phyloP scores from a whole-genome alignment of 92 coral and sea anemone species.

The Zoanthus gigantus region DNA sequence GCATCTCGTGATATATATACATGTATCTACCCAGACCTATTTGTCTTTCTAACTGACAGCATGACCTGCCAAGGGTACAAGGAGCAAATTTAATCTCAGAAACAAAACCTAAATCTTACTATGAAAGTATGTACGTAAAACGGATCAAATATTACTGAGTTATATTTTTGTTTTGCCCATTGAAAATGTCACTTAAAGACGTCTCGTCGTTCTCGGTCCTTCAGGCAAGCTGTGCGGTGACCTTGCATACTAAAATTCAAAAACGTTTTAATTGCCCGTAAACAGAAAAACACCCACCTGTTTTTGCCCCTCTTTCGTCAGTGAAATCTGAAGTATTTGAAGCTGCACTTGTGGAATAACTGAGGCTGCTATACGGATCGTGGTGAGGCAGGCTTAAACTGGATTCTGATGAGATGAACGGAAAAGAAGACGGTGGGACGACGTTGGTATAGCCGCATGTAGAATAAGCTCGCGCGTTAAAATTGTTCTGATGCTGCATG shows the following conservation, averaged over 20 bases:
- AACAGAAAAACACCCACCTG: slow-evolving; percentile 45
- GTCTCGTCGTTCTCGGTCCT: not conserved
- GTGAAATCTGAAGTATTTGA: slow-evolving; percentile 18
- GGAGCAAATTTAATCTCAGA: slow-evolving; percentile 40
- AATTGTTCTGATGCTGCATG: slow-evolving; percentile 18
- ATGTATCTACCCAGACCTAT: slow-evolving; percentile 38
- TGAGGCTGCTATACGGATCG: not conserved
- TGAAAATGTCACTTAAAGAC: not conserved
- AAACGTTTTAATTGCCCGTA: not conserved
- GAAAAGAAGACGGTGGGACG: slow-evolving; percentile 9
- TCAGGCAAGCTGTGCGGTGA: not conserved
- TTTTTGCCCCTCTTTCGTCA: slow-evolving; percentile 29
- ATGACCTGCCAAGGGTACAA: slow-evolving; percentile 29
- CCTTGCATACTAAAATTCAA: not conserved
- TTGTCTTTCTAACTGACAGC: slow-evolving; percentile 61
- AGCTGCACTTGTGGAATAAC: slow-evolving; percentile 16
- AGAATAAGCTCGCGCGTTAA: not conserved
- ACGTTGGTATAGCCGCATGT: not conserved
- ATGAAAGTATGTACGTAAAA: not conserved
- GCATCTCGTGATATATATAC: slow-evolving; percentile 13
- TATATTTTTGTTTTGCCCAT: not conserved
- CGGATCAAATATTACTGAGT: slow-evolving; percentile 11
- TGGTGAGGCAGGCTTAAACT: not conserved
- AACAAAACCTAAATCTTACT: not conserved
- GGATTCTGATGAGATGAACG: slow-evolving; percentile 24